Base-by-base conservation (phyloP, 2,888 invertebrate genomes). In the Pollenia griseotomentosa region DNA sequence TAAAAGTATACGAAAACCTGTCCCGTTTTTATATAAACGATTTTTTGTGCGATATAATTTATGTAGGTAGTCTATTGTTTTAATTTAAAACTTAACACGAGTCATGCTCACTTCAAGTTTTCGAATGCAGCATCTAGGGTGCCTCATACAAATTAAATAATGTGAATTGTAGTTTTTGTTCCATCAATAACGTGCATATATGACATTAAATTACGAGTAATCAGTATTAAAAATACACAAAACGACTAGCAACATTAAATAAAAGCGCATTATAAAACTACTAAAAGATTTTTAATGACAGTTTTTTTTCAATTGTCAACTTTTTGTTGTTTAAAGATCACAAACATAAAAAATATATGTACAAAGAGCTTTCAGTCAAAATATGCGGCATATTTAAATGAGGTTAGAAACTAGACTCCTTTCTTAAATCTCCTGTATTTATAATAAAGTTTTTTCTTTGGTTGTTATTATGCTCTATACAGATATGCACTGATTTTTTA, bases 281-380 rank as follows among this genome's bases (percentile, higher is more conserved):
- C 19, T 46, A 73, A 65, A 57, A 53, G 14, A 42, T 73, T 71
- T 80, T 81, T 73, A 81, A 66, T 57, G 48, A 51, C 33, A 71
- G 23, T 48, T 48, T 46, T 57, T n/a, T 14, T 23, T 16, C 33
- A 33, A 33, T 46, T 80, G 19, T 44, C 23, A 14, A 9, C 44
- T n/a, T 71, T 42, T 71, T 53, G 9, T 14, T 51, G 7, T 14
- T 16, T 55, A 44, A 5, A 57, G 57, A 23, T 57, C 4, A 42
- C 46, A 40, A 48, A n/a, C 7, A 42, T 11, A 48, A 23, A 33
- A 6, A 33, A 33, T 33, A 6, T 33, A n/a, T n/a, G n/a, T n/a
- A 33, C 6, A 33, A 6, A 33, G 6, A 33, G 0, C 6, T 33
- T 33, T 33, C 33, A 33, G 33, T 6, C 33, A 33, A 33, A 33